Conservation (phyloP, 2,113 vertebrate species). For the Antennarius striatus region DNA sequence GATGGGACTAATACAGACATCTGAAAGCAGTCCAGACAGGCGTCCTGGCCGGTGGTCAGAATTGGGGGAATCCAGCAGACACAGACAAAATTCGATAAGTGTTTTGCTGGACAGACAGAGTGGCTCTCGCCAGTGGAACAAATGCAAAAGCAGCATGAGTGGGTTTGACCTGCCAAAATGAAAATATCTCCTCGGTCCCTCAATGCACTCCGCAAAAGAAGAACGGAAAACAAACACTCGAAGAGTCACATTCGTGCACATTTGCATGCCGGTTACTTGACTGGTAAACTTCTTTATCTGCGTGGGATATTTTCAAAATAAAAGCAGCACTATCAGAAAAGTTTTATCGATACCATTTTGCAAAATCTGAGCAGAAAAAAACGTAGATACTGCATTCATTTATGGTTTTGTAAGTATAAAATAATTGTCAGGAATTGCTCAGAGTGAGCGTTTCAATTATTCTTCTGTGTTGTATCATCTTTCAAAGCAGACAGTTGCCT, state of each 20-base stretch:
- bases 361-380: too few relatives aligned
- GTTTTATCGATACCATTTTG: too few relatives aligned
- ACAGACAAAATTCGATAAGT: constrained; percentile 26
- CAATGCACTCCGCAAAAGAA: constrained; percentile 1
- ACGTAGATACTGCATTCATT: neutral
- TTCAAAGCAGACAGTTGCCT: too few relatives aligned
- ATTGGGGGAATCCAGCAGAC: constrained; percentile 40
- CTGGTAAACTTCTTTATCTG: neutral
- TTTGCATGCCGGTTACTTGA: neutral
- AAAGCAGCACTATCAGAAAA: too few relatives aligned
- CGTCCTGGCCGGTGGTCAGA: constrained; percentile 36
- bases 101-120: constrained; percentile 19
- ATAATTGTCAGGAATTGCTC: too few relatives aligned
- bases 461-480: too few relatives aligned
- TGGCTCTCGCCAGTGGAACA: constrained; percentile 15
- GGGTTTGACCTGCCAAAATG: constrained; percentile 41
- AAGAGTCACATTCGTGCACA: neutral
- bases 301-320: neutral
- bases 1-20: constrained; percentile 29
- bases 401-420: too few relatives aligned
- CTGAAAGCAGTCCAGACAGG: constrained; percentile 53
- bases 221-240: neutral
- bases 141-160: constrained; percentile 22
- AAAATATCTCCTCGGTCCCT: constrained; percentile 19
- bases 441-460: too few relatives aligned